A percentile compares a stretch with the other conserved stretches of the same genome.
Conservation (phyloP, 2,888 invertebrate genomes). For the Lymantria dispar region DNA sequence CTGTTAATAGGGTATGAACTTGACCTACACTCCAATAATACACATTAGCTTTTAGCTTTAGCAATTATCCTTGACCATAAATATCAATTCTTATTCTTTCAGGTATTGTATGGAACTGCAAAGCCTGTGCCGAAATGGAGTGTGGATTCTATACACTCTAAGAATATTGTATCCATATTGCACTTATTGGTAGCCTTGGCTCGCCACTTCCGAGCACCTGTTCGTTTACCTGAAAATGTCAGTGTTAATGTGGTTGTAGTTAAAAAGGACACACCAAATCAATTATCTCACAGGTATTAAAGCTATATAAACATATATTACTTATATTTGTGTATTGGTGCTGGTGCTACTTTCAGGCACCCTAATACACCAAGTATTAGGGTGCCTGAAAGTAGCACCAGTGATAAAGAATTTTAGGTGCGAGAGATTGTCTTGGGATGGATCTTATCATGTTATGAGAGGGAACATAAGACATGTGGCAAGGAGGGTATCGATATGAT, state of each 20-base stretch:
- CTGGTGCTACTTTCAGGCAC: too few species aligned
- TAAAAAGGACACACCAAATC: conserved; percentile 87
- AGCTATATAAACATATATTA: neutral
- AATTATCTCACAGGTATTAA: conserved; percentile 84
- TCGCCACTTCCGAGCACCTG: conserved; percentile 96
- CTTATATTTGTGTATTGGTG: too few species aligned
- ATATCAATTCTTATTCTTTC: conserved; percentile 17
- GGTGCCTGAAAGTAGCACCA: too few species aligned
- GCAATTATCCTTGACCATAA: conserved; percentile 6
- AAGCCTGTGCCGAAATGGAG: conserved; percentile 96
- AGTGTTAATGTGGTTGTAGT: conserved; percentile 95
- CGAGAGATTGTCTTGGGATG: too few species aligned
- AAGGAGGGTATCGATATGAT: too few species aligned
- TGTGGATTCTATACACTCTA: conserved; percentile 97
- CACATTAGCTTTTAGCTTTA: neutral
- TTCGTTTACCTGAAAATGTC: conserved; percentile 98
- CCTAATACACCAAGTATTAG: too few species aligned
- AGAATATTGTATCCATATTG: conserved; percentile 97
- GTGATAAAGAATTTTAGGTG: too few species aligned
- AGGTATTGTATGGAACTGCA: conserved; percentile 87
- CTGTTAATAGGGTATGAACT: conserved; percentile 89
- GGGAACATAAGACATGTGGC: too few species aligned
- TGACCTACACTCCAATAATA: neutral
- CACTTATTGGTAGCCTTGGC: conserved; percentile 96
- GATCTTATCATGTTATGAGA: too few species aligned